Evolutionary conservation across 2,113 vertebrate genomes (phyloP).

Genomic region (Nycticebus coucang): DNA sequence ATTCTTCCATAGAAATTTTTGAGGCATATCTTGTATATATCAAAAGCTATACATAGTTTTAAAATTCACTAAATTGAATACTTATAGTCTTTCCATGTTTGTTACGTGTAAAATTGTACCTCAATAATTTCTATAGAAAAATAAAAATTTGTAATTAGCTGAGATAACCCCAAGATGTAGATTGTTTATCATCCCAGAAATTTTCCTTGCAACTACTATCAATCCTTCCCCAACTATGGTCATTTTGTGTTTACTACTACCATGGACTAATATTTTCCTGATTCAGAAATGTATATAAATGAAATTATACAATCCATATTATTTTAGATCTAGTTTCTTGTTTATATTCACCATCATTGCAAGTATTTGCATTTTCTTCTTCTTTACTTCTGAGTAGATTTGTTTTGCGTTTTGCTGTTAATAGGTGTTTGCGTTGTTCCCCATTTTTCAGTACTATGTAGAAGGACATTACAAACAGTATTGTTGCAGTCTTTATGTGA

Average conservation of each 20-base stretch:
- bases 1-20: constrained; percentile 26
- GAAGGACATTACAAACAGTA: background rate
- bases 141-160: constrained; percentile 34
- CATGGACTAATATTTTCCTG: background rate
- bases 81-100: background rate
- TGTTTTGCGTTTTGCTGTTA: background rate
- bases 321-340: background rate
- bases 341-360: background rate
- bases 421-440: background rate
- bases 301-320: background rate
- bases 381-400: background rate
- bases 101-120: background rate
- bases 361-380: background rate
- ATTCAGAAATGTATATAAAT: background rate
- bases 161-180: background rate
- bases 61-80: constrained; percentile 33
- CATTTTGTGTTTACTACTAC: background rate
- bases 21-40: background rate
- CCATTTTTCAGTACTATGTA: background rate
- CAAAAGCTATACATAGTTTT: constrained; percentile 43
- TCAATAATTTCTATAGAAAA: background rate
- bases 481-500: background rate
- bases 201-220: background rate
- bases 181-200: background rate
- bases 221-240: background rate